Evolutionary conservation across 2,888 invertebrate genomes (phyloP).

Genomic region (Hypomecis atomaria): DNA sequence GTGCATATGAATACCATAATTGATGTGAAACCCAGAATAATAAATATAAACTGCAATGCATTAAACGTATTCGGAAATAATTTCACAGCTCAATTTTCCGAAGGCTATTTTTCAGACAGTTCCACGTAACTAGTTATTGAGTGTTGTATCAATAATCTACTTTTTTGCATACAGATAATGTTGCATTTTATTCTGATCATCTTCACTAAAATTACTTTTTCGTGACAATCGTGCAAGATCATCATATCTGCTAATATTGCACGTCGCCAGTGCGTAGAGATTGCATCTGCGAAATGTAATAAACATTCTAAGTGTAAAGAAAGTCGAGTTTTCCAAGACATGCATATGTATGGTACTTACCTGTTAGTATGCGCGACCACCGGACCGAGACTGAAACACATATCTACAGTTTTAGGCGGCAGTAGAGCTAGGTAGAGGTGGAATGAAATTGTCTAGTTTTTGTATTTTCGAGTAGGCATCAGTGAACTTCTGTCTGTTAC

Average conservation of each 20-base stretch:
- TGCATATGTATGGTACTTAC: conserved; percentile 67
- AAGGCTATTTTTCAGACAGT: no score
- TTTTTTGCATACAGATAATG: background rate
- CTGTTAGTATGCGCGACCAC: conserved; percentile 52
- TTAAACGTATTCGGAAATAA: no score
- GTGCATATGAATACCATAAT: no score
- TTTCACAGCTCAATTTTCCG: no score
- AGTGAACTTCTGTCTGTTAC: conserved; percentile 9
- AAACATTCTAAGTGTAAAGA: conserved; percentile 72
- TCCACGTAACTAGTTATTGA: no score
- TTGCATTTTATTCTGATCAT: conserved; percentile 1
- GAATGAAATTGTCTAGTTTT: conserved; percentile 9
- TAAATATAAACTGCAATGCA: no score
- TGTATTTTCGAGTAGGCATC: background rate
- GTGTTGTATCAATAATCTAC: background rate
- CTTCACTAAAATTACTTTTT: conserved; percentile 29
- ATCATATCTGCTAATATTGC: conserved; percentile 41
- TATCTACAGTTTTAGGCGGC: conserved; percentile 27
- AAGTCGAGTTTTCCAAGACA: conserved; percentile 75
- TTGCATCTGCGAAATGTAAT: conserved; percentile 71
- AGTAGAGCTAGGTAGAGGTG: background rate
- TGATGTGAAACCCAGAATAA: no score
- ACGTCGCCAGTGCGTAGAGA: conserved; percentile 63
- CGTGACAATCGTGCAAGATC: conserved; percentile 44
- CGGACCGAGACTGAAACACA: conserved; percentile 59